Percentiles rank a stretch among this genome's conserved stretches.
These are phyloP conservation scores for Gnatocerus cornutus DNA, from an alignment of 2,888 invertebrate genomes.

Conservation along the genomic window DNA sequence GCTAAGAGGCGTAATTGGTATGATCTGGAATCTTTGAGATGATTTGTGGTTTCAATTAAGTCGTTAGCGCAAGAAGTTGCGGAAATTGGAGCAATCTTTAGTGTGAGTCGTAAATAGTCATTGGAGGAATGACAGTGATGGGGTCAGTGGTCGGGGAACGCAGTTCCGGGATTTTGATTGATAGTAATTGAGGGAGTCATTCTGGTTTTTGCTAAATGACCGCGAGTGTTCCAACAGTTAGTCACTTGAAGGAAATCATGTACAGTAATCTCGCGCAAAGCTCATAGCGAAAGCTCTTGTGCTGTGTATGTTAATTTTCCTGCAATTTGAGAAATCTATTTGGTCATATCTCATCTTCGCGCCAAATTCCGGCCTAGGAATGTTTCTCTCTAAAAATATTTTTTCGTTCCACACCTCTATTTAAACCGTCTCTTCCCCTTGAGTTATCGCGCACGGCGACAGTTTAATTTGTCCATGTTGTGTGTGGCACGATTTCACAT, in stretches of 20 bases:
- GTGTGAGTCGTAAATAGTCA: conserved; percentile 1
- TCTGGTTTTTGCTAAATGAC: too few species aligned
- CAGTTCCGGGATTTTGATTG: not conserved
- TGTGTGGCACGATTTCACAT: conserved; percentile 48
- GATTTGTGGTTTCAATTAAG: conserved; percentile 31
- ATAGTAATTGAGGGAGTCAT: not conserved
- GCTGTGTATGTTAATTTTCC: too few species aligned
- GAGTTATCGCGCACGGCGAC: conserved; percentile 47
- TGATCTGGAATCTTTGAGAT: conserved; percentile 3
- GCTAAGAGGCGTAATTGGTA: conserved; percentile 9
- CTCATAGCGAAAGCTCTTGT: too few species aligned
- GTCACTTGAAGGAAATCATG: too few species aligned
- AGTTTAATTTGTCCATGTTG: conserved; percentile 54
- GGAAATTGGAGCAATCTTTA: conserved; percentile 15
- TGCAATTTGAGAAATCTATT: too few species aligned
- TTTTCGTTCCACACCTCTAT: conserved; percentile 10
- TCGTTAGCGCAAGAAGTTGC: conserved; percentile 15
- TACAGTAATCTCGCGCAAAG: too few species aligned
- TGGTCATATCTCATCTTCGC: too few species aligned
- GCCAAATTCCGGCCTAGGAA: too few species aligned
- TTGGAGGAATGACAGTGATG: not conserved
- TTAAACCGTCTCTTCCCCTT: conserved; percentile 9
- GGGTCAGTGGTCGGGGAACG: not conserved
- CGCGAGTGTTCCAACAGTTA: too few species aligned
- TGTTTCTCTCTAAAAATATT: conserved; percentile 1